Base-by-base conservation (phyloP, 2,113 vertebrate genomes). In the Alouatta palliata region DNA sequence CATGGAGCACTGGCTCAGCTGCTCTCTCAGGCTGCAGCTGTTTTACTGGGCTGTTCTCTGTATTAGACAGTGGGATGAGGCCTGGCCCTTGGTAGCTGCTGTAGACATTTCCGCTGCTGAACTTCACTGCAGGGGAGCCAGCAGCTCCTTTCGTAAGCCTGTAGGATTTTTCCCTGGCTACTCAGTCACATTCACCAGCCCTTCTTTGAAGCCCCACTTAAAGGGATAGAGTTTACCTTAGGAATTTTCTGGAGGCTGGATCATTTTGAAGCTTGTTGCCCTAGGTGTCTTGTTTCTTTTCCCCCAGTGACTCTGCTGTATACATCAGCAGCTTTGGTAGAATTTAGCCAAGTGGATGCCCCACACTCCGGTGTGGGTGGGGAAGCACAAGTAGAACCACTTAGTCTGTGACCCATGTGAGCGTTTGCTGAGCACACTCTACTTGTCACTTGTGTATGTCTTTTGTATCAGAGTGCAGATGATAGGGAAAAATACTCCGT, bases 251-350 rank as follows among this genome's bases (percentile, higher is more conserved):
- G 2, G 23, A 47, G 23, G 21, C 84, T 54, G 43, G 25, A 49
- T 47, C 61, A 49, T 82, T 49, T 25, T 3, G 10, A 56, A 91
- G 54, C 0, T 0, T 54, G 5, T 0, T 0, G 87, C 37, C 54
- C 1, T 83, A 73, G 54, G 32, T 35, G 30, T 56, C 43, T 10
- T 58, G 20, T 54, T 85, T 82, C 75, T 90, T 84, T 61, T 16
- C 92, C 79, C 14, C 49, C 43, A 0, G 0, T 17, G 58, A 68
- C 73, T 68, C 85, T 0, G 52, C 25, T 10, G 2, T 0, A 3
- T 0, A 0, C 35, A 30, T 30, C 43, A 91, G 66, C 43, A 91
- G 43, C 76, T 94, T 25, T 94, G 81, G 17, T 64, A 5, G 20
- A 66, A 11, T 30, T 6, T 54, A 66, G 70, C 58, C 25, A 2